Percentiles rank a stretch among this genome's conserved stretches.
phyloP scores from a whole-genome alignment of 2,888 invertebrate genomes.

The Agonopterix alstromeriana region DNA sequence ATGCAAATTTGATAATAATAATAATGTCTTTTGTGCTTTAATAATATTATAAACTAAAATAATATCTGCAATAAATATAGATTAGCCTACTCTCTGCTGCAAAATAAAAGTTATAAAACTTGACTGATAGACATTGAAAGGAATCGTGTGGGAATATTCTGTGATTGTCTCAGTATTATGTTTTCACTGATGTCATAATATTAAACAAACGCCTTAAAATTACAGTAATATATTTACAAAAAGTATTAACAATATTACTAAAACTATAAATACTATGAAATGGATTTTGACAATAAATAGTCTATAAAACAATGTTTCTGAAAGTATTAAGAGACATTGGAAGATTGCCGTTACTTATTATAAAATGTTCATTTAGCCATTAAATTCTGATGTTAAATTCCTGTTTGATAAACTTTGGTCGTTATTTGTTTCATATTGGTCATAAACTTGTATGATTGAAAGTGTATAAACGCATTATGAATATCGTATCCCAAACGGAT shows the following conservation, averaged over 20 bases:
- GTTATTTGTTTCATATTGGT: conserved; percentile 52
- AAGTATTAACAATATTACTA: conserved; percentile 53
- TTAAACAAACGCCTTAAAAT: conserved; percentile 46
- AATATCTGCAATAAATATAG: conserved; percentile 65
- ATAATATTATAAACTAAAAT: conserved; percentile 42
- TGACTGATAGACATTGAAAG: conserved; percentile 21
- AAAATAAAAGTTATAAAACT: conserved; percentile 34
- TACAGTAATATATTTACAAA: conserved; percentile 65
- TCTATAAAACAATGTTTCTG: conserved; percentile 61
- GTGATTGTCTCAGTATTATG: conserved; percentile 3
- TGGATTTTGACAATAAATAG: conserved; percentile 66
- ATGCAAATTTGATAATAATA: conserved; percentile 44
- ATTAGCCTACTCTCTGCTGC: conserved; percentile 44
- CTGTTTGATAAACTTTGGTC: conserved; percentile 66
- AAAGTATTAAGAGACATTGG: conserved; percentile 45
- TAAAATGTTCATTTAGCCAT: conserved; percentile 16
- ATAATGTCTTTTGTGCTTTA: conserved; percentile 65
- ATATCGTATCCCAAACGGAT: conserved; percentile 18
- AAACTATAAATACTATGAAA: conserved; percentile 66
- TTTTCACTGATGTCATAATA: conserved; percentile 28
- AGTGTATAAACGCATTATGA: not conserved
- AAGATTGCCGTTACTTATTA: conserved; percentile 26
- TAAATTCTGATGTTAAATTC: conserved; percentile 47
- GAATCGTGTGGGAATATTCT: conserved; percentile 8
- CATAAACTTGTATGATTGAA: conserved; percentile 15